Conservation (phyloP, 2,797 vertebrate genomes). For the Centropyge bicolor region DNA sequence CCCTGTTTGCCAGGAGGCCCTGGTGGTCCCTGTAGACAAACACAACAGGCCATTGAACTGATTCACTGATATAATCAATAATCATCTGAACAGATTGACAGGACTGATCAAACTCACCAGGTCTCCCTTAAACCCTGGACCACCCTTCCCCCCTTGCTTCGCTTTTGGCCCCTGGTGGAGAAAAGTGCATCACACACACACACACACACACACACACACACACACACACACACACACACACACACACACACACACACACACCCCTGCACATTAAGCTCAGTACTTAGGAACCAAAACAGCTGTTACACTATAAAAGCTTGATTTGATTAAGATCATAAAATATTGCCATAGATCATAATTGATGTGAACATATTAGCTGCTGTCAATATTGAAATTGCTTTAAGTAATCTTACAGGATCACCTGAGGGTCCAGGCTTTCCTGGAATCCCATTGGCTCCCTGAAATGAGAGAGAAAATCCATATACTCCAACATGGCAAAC, state of each 20-base stretch:
- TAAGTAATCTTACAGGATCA: conserved; percentile 89
- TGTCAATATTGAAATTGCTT: conserved; percentile 69
- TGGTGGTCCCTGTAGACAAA: conserved; percentile 75
- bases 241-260: conserved; percentile 19
- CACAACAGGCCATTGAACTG: conserved; percentile 15
- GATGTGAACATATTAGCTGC: conserved; percentile 15
- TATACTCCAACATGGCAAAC: background rate
- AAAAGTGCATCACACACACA: conserved; percentile 21
- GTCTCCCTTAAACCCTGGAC: conserved; percentile 79
- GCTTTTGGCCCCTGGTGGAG: conserved; percentile 79
- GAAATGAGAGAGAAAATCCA: conserved; percentile 34
- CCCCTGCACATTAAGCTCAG: conserved; percentile 13
- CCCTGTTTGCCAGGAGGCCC: conserved; percentile 81
- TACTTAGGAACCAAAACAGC: background rate
- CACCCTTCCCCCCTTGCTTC: conserved; percentile 75
- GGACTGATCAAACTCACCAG: conserved; percentile 65
- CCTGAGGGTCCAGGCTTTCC: conserved; percentile 86
- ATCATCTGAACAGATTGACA: background rate
- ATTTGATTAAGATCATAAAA: background rate
- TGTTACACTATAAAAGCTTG: background rate
- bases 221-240: conserved; percentile 26
- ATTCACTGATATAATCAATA: conserved; percentile 9
- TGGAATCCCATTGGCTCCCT: conserved; percentile 83
- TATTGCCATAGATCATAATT: background rate
- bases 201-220: conserved; percentile 19